Conservation (phyloP, 2,797 vertebrate genomes). For the Neoniphon sammara region DNA sequence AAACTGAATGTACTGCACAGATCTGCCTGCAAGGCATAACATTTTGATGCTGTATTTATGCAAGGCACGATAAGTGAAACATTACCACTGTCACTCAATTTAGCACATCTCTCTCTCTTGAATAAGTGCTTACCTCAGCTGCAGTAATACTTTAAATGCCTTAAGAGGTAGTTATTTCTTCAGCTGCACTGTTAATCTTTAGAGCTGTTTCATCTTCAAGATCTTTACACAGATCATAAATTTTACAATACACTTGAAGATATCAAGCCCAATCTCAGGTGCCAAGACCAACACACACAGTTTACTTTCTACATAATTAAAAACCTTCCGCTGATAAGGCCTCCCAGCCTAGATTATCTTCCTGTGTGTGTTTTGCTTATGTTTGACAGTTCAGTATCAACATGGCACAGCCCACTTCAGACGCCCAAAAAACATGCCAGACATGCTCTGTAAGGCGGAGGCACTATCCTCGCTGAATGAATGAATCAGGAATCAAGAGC, state of each 20-base stretch:
- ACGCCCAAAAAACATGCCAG: slow-evolving; percentile 33
- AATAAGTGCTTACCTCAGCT: slow-evolving; percentile 2
- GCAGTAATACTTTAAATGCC: not conserved
- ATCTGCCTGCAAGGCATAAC: not conserved
- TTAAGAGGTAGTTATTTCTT: not conserved
- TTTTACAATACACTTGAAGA: slow-evolving; percentile 37
- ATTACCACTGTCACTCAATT: not conserved
- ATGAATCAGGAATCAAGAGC: slow-evolving; percentile 34
- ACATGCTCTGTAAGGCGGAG: slow-evolving; percentile 33
- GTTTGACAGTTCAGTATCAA: slow-evolving; percentile 69
- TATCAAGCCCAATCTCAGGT: slow-evolving; percentile 4
- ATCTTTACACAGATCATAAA: slow-evolving; percentile 28
- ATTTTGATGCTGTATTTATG: slow-evolving; percentile 10
- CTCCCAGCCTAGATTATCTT: slow-evolving; percentile 45
- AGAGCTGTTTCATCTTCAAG: slow-evolving; percentile 16
- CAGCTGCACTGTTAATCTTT: slow-evolving; percentile 6
- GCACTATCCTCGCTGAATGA: slow-evolving; percentile 19
- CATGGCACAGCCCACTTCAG: slow-evolving; percentile 36
- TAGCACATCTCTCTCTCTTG: not conserved
- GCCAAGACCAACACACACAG: slow-evolving; percentile 66
- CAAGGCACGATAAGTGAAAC: not conserved
- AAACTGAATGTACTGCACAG: slow-evolving; percentile 5
- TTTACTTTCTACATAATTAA: slow-evolving; percentile 62
- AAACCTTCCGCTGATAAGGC: slow-evolving; percentile 65
- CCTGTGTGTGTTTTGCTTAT: slow-evolving; percentile 63